Evolutionary conservation across 2,888 invertebrate genomes (phyloP).

Genomic region (Ormia ochracea): DNA sequence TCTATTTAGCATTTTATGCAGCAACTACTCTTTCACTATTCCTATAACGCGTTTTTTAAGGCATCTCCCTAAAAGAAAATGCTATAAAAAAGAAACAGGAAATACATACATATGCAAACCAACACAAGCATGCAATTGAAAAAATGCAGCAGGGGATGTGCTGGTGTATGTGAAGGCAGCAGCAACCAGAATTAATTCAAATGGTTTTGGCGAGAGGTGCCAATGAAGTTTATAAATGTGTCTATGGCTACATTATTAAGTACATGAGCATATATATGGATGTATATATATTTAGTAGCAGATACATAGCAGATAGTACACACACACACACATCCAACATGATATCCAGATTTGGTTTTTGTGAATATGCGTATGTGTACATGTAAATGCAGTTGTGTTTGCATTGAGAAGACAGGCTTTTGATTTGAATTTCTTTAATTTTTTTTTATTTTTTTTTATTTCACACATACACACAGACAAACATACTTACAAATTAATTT

Average conservation of each 20-base stretch:
- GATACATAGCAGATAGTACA: no score
- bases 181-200: conserved; percentile 14
- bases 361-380: background rate
- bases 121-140: background rate
- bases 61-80: conserved; percentile 27
- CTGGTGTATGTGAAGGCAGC: background rate
- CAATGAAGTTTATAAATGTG: conserved; percentile 59
- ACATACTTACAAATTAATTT: no score
- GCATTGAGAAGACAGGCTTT: conserved; percentile 47
- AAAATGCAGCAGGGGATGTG: background rate
- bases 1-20: conserved; percentile 49
- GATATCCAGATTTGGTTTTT: no score
- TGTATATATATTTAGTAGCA: background rate
- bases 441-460: no score
- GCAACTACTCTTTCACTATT: conserved; percentile 8
- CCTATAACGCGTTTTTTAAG: background rate
- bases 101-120: conserved; percentile 6
- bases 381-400: background rate
- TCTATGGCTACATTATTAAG: conserved; percentile 1
- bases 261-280: background rate
- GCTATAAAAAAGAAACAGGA: conserved; percentile 37
- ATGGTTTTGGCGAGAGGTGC: conserved; percentile 45
- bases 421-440: conserved; percentile 56
- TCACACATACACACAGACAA: no score
- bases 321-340: no score